These are phyloP conservation scores for Sminthurinus aureus DNA, from an alignment of 2,888 invertebrate species.

Conservation along the genomic window DNA sequence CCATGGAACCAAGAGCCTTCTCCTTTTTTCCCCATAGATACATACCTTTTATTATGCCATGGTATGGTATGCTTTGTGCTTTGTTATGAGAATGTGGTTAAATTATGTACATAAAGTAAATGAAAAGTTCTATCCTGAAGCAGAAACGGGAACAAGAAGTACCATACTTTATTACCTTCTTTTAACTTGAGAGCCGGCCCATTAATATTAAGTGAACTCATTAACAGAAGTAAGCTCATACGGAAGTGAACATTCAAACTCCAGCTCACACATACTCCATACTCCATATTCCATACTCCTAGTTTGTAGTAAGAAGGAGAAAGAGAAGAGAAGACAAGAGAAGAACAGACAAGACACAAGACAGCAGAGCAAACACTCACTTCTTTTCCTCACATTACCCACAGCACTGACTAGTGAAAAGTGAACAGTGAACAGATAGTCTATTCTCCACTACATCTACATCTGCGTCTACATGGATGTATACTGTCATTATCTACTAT, in stretches of 20 bases:
- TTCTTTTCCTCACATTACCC: background rate
- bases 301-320: background rate
- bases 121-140: constrained; percentile 29
- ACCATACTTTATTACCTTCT: constrained; percentile 39
- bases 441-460: too few relatives aligned
- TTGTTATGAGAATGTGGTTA: background rate
- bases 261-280: background rate
- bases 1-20: background rate
- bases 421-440: background rate
- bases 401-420: background rate
- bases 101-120: constrained; percentile 20
- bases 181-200: constrained; percentile 36
- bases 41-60: background rate
- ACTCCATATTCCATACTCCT: background rate
- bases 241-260: constrained; percentile 21
- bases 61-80: background rate
- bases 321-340: too few relatives aligned
- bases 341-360: too few relatives aligned
- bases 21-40: background rate
- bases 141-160: background rate
- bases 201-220: constrained; percentile 48
- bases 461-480: too few relatives aligned
- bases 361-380: too few relatives aligned
- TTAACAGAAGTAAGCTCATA: constrained; percentile 42
- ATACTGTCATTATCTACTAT: too few relatives aligned